These are phyloP conservation scores for Ophraella communa DNA, from an alignment of 2,888 invertebrate genomes.

Conservation along the genomic window DNA sequence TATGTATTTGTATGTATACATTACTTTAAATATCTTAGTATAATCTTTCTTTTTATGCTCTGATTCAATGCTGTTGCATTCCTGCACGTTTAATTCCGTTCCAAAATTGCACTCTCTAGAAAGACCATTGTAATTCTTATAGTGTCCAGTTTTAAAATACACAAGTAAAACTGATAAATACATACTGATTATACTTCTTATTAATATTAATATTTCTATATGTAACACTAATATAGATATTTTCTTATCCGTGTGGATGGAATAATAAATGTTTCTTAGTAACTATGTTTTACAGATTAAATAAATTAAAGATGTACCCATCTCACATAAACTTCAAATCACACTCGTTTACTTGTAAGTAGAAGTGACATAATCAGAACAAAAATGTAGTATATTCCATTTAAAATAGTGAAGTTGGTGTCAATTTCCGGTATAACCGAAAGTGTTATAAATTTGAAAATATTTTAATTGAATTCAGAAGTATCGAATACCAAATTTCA, in stretches of 20 bases:
- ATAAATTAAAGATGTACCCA: no score
- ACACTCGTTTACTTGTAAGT: no score
- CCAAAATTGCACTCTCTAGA: conserved; percentile 1
- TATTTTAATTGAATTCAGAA: no score
- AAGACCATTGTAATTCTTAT: background rate
- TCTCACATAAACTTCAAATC: no score
- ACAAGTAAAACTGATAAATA: background rate
- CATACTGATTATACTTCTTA: background rate
- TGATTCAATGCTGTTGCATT: background rate
- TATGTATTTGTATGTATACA: background rate
- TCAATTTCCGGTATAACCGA: no score
- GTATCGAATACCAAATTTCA: no score
- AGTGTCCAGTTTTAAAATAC: background rate
- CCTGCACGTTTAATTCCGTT: background rate
- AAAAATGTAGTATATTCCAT: no score
- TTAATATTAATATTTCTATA: background rate
- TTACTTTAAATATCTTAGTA: background rate
- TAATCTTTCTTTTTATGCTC: background rate
- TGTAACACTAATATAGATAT: background rate
- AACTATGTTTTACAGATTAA: no score
- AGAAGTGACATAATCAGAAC: no score
- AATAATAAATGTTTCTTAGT: no score
- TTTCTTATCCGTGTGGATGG: background rate
- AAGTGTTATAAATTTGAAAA: no score
- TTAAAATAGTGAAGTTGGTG: no score